Conservation (phyloP, 2,797 vertebrate genomes). For the Apodemus agrarius region DNA sequence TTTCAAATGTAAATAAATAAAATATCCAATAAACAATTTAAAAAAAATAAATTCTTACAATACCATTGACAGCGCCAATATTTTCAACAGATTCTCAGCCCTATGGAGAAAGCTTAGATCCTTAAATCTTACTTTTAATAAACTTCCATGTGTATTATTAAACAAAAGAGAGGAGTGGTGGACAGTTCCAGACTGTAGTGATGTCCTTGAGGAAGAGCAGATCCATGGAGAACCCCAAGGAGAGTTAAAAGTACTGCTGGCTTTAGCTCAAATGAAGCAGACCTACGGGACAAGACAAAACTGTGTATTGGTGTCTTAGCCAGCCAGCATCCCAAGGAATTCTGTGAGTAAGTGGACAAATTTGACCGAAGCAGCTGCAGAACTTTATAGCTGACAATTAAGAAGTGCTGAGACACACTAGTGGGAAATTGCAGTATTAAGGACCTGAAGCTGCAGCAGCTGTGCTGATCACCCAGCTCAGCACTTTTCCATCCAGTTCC, state of each 20-base stretch:
- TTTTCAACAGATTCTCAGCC: not conserved
- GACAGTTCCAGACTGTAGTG: not conserved
- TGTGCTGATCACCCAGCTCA: conserved; percentile 44
- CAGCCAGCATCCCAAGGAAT: not conserved
- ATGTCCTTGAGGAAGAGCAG: not conserved
- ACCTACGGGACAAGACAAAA: not conserved
- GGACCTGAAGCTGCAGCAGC: conserved; percentile 48
- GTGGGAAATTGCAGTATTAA: conserved; percentile 20
- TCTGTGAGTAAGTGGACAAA: not conserved
- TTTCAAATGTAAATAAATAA: not conserved
- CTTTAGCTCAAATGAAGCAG: conserved; percentile 3
- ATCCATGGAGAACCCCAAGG: not conserved
- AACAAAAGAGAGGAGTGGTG: not conserved
- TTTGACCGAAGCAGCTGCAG: conserved; percentile 51
- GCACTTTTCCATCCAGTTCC: conserved; percentile 40
- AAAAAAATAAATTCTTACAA: not conserved
- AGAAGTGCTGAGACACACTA: conserved; percentile 54
- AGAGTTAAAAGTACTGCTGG: not conserved
- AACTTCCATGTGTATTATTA: not conserved
- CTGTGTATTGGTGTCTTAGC: not conserved
- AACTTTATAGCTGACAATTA: conserved; percentile 57
- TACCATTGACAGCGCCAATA: not conserved
- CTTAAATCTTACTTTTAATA: not conserved
- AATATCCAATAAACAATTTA: not conserved
- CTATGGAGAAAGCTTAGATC: not conserved